Percentiles rank a stretch among this genome's conserved stretches.
These are phyloP conservation scores for Carassius auratus DNA, from an alignment of 2,113 vertebrate species.

Conservation along the genomic window DNA sequence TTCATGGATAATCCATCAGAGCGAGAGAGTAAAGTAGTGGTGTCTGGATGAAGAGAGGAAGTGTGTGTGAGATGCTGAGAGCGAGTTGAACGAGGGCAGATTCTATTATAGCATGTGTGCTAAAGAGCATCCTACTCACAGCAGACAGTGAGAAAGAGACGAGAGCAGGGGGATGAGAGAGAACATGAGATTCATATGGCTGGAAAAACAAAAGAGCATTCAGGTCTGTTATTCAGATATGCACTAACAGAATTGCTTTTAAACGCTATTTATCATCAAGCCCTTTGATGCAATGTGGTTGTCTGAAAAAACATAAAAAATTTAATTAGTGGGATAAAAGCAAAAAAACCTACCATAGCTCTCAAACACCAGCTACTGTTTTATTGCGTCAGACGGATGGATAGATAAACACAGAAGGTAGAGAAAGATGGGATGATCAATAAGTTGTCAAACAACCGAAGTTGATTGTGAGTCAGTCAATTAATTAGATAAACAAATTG, in stretches of 20 bases:
- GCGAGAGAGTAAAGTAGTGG: background rate
- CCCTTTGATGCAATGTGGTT: background rate
- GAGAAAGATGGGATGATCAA: background rate
- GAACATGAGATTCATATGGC: constrained; percentile 23
- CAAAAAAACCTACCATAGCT: background rate
- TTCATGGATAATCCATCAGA: background rate
- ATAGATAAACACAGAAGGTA: background rate
- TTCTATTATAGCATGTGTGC: constrained; percentile 45
- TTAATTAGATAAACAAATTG: no score
- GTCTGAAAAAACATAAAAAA: background rate
- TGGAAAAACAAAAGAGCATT: background rate
- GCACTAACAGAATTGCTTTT: background rate
- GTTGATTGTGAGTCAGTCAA: no score
- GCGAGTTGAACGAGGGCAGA: constrained; percentile 47
- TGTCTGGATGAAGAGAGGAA: background rate
- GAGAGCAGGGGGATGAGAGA: background rate
- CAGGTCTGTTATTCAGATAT: constrained; percentile 6
- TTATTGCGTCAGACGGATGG: background rate
- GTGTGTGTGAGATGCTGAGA: background rate
- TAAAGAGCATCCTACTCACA: constrained; percentile 35
- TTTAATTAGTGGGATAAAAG: background rate
- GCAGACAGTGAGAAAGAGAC: background rate
- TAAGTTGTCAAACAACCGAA: background rate
- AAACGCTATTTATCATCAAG: background rate
- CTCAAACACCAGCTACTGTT: background rate